Percentiles rank a stretch among this genome's conserved stretches.
Conservation (phyloP, 2,113 vertebrate species). For the Corythaeola cristata region DNA sequence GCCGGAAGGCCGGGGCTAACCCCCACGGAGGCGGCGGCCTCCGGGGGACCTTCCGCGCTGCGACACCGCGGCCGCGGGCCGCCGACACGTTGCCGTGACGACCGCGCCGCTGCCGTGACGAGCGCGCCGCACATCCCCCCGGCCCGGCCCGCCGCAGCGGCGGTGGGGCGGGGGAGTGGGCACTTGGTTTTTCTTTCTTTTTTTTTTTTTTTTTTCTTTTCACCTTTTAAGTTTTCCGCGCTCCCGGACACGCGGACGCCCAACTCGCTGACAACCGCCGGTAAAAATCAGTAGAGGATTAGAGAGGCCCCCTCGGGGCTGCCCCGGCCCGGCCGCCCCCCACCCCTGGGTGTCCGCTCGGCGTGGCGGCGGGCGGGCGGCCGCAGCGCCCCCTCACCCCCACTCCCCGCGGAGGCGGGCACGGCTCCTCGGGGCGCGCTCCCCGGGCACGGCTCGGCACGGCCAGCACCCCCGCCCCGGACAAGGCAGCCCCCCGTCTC, state of each 20-base stretch:
- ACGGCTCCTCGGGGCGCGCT: background rate
- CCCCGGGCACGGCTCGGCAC: background rate
- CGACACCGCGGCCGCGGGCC: background rate
- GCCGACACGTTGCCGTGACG: background rate
- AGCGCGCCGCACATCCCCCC: slow-evolving; percentile 13
- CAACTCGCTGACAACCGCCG: background rate
- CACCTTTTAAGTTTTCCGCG: background rate
- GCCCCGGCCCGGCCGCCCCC: background rate
- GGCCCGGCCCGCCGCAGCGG: too few species aligned
- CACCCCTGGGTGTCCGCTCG: background rate
- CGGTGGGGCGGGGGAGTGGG: too few species aligned
- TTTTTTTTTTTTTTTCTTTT: too few species aligned
- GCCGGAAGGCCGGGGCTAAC: background rate
- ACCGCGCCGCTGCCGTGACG: background rate
- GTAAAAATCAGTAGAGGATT: background rate
- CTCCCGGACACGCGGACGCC: background rate
- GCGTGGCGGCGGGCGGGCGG: background rate
- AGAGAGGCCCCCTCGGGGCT: background rate
- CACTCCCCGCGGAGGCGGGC: background rate
- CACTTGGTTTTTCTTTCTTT: too few species aligned
- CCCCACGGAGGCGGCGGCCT: background rate
- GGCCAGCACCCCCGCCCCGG: background rate
- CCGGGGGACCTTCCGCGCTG: background rate
- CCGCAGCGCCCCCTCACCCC: background rate
- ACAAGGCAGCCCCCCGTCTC: background rate